Evolutionary conservation across 2,113 vertebrate genomes (phyloP), one percentile per base, ranked within the genome.

Genomic region (Trochalopteron elliotii): DNA sequence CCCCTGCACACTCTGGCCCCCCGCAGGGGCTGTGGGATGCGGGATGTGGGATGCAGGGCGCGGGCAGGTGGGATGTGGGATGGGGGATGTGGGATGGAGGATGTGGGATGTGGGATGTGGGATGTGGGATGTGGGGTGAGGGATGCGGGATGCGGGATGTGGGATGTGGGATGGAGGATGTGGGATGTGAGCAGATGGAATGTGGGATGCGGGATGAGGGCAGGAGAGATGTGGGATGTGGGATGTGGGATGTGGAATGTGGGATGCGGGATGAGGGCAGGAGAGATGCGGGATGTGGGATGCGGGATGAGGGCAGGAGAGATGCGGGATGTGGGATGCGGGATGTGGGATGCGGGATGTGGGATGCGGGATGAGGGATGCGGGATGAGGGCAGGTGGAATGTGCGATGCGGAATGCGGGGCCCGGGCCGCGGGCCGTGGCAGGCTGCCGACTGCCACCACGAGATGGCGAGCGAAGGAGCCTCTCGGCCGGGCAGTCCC

Each of bases 381-480:
- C 4, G 12, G 53, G 53, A 16, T 20, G 12, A 0, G 42, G 42
- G 17, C 17, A 44, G 42, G 42, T 44, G 8, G 22, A 35, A n/a
- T 15, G 14, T 0, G 7, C 22, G 15, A 8, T 11, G 33, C 0
- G 4, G 22, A 7, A 72, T n/a, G 14, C 0, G 11, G 70, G 30
- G 20, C 37, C 37, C 37, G 37, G 37, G n/a, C n/a, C 20, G 12
- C 47, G 49, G 69, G 40, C 23, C 9, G 23, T 21, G 84, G 45
- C 70, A 19, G 76, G 65, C 77, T 96, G 89, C 92, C 89, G 11
- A 5, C 42, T 70, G 68, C 72, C 92, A 75, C 96, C 96, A 86
- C 96, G 94, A 97, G 96, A 53, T 96, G 97, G 97, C 96, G 95
- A 96, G 75, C 87, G 61, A 95, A 94, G 94, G 89, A 93, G 45